Base-by-base conservation (phyloP, 2,888 invertebrate genomes). In the Nowickia ferox region DNA sequence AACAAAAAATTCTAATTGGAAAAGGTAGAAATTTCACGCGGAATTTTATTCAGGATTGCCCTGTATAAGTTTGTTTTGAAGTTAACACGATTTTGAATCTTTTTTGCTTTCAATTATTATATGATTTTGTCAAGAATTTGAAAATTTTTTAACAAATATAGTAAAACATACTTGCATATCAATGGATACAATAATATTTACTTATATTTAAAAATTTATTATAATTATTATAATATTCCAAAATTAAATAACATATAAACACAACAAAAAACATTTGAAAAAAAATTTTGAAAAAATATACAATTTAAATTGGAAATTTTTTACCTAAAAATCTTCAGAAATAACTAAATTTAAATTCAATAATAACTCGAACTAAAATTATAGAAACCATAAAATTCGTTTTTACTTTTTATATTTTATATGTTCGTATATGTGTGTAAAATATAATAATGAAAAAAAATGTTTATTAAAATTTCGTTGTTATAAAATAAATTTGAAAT, bases 111-210 rank as follows among this genome's bases (percentile, higher is more conserved):
- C 5, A 30, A 30, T 30, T 30, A 30, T 30, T 30, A 6, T 30
- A 30, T 30, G 6, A 6, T 30, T 30, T 30, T 30, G 30, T 30
- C 30, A 30, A 30, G 30, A 30, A 30, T 30, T 30, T 30, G 30
- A 66, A 80, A 81, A 17, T 17, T 81, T 84, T 77, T 57, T 72
- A 59, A 17, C 72, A 84, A 72, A 80, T 78, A 71, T 48, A 80
- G 57, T 76, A 83, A 78, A 74, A 72, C 85, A 86, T 84, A 87
- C 84, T 88, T 88, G 88, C 88, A 88, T 88, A 88, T 88, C 88
- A 88, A 84, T 87, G 87, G 87, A 84, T 87, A 88, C 88, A 88
- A 88, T 88, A 88, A 88, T 87, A 87, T 87, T 87, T 88, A 30
- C 6, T 5, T 30, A 86, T 87, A 88, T 30, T 84, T 72, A 80